Percentiles rank a stretch among this genome's conserved stretches.
Evolutionary conservation across 2,113 vertebrate species (phyloP).

Genomic region (Poicephalus gulielmi): DNA sequence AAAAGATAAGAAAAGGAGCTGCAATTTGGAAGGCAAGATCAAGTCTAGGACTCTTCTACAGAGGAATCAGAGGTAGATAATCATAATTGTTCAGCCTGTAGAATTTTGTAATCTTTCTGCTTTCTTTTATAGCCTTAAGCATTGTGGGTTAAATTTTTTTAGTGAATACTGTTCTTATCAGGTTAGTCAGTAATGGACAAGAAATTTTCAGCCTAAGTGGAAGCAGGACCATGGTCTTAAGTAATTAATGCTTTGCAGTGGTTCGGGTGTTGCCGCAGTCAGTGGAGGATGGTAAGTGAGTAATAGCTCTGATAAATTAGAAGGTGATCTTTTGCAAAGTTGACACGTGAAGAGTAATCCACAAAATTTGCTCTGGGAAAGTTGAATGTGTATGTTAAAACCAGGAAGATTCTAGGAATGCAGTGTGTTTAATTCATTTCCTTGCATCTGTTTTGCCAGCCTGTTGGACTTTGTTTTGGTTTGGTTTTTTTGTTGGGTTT

Average conservation of each 20-base stretch:
- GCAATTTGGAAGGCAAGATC: background rate
- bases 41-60: background rate
- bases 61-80: slow-evolving; percentile 25
- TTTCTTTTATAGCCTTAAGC: background rate
- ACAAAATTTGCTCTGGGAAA: background rate
- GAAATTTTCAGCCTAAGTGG: background rate
- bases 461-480: background rate
- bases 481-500: background rate
- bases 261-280: background rate
- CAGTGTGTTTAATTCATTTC: background rate
- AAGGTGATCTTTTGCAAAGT: background rate
- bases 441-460: background rate
- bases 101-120: background rate
- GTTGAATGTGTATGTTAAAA: background rate
- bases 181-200: background rate
- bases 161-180: background rate
- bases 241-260: background rate
- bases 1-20: slow-evolving; percentile 1
- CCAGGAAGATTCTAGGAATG: background rate
- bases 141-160: background rate
- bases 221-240: background rate
- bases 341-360: background rate
- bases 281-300: background rate
- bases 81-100: background rate
- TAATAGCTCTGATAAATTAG: background rate